Conservation (phyloP, 2,888 invertebrate species). For the Epinotia brunnichana region DNA sequence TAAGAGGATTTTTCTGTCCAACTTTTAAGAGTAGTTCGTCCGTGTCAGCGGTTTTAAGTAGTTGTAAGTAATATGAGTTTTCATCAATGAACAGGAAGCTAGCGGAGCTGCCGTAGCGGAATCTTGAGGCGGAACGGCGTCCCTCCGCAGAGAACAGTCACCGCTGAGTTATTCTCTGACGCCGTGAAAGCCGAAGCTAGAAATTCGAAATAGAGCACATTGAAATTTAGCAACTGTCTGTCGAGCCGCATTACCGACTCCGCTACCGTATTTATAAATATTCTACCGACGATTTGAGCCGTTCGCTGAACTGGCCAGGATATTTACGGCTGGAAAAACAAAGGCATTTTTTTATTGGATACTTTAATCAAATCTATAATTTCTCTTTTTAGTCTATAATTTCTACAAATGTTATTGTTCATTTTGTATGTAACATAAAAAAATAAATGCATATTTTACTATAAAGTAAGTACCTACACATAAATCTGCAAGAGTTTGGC, state of each 20-base stretch:
- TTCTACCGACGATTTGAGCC: constrained; percentile 70
- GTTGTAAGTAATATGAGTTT: constrained; percentile 38
- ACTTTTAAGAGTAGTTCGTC: constrained; percentile 1
- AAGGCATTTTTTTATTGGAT: constrained; percentile 27
- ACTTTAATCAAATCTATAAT: constrained; percentile 18
- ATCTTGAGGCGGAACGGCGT: constrained; percentile 49
- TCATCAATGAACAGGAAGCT: constrained; percentile 37
- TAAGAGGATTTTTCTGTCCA: constrained; percentile 10
- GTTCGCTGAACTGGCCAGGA: constrained; percentile 65
- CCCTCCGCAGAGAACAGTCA: constrained; percentile 51
- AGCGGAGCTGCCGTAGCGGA: constrained; percentile 44
- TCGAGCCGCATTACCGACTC: constrained; percentile 73
- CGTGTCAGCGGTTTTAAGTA: neutral
- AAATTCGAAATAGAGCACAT: constrained; percentile 77
- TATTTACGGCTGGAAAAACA: constrained; percentile 45
- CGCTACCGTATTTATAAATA: constrained; percentile 79
- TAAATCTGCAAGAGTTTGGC: neutral
- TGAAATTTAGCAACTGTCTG: constrained; percentile 83
- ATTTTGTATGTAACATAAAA: neutral
- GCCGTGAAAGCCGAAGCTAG: constrained; percentile 68
- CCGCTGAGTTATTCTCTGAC: constrained; percentile 63
- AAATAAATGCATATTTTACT: constrained; percentile 2
- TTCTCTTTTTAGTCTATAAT: too few species aligned
- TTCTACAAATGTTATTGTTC: constrained; percentile 3
- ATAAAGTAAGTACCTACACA: too few species aligned